Evolutionary conservation across 2,797 vertebrate species (phyloP), one percentile per base, ranked within the genome.

Genomic region (Sebastes hubbsi): DNA sequence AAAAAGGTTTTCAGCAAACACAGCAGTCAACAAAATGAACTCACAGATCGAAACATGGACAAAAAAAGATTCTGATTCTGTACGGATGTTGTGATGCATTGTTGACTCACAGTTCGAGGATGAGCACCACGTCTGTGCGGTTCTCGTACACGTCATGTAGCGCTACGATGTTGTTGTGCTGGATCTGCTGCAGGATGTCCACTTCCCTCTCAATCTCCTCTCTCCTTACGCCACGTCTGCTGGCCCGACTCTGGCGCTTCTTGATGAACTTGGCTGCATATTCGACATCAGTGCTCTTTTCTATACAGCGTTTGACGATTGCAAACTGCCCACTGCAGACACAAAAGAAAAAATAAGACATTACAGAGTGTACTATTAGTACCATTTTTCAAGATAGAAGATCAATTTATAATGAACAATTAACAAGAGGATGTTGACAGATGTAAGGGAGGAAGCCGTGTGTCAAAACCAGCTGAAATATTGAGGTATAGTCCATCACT

Each of bases 191-290:
- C 74, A 99, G 96, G 92, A 99, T 98, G 92, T 93, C 88, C 91
- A 99, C 98, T 88, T 99, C 99, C 9, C 99, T 95, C 88, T 98
- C 97, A 0, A 99, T 99, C 85, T 98, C 97, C 80, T 99, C 97
- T 0, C 96, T 95, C n/a, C 90, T 94, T 46, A 99, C 97, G 0
- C 98, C 99, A 0, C 98, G 96, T 32, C 97, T 95, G 94, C 98
- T 98, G 77, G 91, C 96, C 4, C 90, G 96, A 81, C 95, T 98
- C 91, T 96, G 97, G 0, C 98, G 96, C 91, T 99, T 99, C 93
- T 98, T 99, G 86, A 99, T 98, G 94, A 98, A 99, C 89, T 99
- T 99, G 27, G 97, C 99, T 0, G 99, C 99, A 0, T 94, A 99
- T 36, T 97, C 96, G 2, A 81, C 3, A 1, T 96, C 96, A 0